Percentiles rank a stretch among this genome's conserved stretches.
These are phyloP conservation scores for Cepaea nemoralis DNA, from an alignment of 1,140 invertebrate species.

Conservation along the genomic window DNA sequence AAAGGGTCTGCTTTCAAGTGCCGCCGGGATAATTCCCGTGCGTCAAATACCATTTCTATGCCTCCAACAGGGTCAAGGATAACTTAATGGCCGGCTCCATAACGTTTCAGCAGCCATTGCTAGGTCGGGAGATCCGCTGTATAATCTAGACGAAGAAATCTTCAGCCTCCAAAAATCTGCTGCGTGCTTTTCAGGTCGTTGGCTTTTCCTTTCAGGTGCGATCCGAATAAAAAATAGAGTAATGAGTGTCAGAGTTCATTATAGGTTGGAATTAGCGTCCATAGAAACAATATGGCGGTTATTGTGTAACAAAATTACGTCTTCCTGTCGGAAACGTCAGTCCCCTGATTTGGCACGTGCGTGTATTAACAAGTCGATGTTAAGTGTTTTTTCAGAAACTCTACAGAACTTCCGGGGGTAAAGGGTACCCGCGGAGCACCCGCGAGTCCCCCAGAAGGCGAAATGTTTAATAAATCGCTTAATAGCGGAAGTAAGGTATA, in stretches of 20 bases:
- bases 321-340: background rate
- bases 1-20: constrained; percentile 4
- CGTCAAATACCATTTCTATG: background rate
- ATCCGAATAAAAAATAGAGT: background rate
- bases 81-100: background rate
- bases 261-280: background rate
- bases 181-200: background rate
- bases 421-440: constrained; percentile 1
- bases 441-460: background rate
- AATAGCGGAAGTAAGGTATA: constrained; percentile 14
- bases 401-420: background rate
- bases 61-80: background rate
- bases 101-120: background rate
- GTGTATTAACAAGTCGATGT: background rate
- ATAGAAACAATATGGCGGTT: background rate
- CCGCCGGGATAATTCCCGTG: background rate
- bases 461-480: background rate
- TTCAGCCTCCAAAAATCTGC: background rate
- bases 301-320: constrained; percentile 16
- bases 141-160: background rate
- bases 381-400: constrained; percentile 9
- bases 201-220: background rate
- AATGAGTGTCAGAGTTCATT: background rate
- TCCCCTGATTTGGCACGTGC: background rate
- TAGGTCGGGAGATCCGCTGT: background rate